Base-by-base conservation (phyloP, 2,113 vertebrate species). In the Calidris pugnax region DNA sequence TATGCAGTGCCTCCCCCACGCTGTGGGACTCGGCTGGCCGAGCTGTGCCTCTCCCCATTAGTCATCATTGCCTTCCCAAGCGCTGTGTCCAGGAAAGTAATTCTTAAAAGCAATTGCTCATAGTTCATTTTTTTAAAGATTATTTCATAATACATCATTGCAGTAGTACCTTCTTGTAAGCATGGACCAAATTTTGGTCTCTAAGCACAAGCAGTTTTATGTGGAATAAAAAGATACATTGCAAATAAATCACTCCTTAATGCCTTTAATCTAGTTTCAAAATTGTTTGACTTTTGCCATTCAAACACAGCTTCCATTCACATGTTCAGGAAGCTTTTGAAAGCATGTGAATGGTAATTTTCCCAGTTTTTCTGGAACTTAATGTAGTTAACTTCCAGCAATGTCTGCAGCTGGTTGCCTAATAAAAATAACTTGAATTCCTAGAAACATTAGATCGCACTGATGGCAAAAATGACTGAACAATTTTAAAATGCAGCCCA, bases 401-500 rank as follows among this genome's bases (percentile, higher is more conserved):
- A 20, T 63, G n/a, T 63, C 68, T 92, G 92, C 83, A 90, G 72
- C 83, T 95, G 72, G 37, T 76, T 93, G 85, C 75, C 68, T 95
- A 47, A 62, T 93, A 95, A 96, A 96, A 96, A 92, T 95, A 45
- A 84, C 83, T 92, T 90, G 68, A 76, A 76, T 96, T 94, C 92
- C 56, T 95, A 90, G 90, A 96, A 93, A 75, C 80, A 41, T 53
- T 43, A 79, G 51, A 12, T 86, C 75, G 64, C 92, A 78, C 64
- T 39, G 56, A 78, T 72, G 63, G 39, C 33, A 83, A 45, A 91
- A 93, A 84, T 56, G 12, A 75, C 90, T 60, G 43, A 95, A 83
- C 28, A 57, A 7, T 81, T 86, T 74, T 78, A 75, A 90, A 96
- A 78, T 60, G 56, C 43, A 95, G 88, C 51, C 28, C 37, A 33